Conservation (phyloP, 2,797 vertebrate species). For the Leptodactylus fallax region DNA sequence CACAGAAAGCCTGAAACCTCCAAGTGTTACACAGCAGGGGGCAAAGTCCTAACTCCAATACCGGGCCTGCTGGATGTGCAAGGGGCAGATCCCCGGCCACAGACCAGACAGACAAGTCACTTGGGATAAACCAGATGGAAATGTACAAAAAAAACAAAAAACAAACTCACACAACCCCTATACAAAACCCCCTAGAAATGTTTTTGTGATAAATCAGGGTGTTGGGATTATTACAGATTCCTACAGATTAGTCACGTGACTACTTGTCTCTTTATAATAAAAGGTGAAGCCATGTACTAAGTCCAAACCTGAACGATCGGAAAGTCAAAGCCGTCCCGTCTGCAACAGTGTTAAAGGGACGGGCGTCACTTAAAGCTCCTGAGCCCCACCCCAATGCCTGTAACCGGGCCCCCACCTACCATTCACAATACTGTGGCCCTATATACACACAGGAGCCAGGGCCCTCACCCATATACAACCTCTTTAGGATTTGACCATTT, state of each 20-base stretch:
- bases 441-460: no score
- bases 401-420: not conserved
- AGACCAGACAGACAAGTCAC: not conserved
- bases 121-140: not conserved
- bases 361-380: not conserved
- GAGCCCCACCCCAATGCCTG: not conserved
- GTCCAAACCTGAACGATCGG: not conserved
- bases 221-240: not conserved
- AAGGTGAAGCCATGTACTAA: not conserved
- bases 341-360: not conserved
- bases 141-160: not conserved
- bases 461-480: no score
- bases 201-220: not conserved
- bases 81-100: conserved; percentile 14
- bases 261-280: not conserved
- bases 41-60: conserved; percentile 53
- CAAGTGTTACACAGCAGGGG: conserved; percentile 2
- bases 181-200: not conserved
- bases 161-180: not conserved
- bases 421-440: not conserved
- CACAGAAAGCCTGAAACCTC: conserved; percentile 5
- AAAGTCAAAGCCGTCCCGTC: not conserved
- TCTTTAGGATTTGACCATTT: no score
- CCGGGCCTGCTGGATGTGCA: not conserved
- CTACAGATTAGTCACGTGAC: not conserved